Evolutionary conservation across 2,113 vertebrate genomes (phyloP).

Genomic region (Irena cyanogastra): DNA sequence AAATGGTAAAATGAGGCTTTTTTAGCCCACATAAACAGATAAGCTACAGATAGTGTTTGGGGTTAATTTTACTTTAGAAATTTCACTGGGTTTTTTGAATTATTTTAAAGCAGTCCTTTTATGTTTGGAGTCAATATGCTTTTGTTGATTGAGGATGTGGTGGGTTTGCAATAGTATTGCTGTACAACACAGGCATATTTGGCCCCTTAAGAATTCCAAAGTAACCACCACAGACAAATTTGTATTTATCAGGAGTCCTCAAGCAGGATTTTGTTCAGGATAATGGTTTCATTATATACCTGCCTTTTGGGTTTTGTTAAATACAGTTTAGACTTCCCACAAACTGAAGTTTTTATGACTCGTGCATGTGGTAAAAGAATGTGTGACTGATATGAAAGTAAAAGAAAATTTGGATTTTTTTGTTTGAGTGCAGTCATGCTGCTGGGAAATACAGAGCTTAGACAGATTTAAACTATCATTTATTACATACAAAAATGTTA

Average conservation of each 20-base stretch:
- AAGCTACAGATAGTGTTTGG: neutral
- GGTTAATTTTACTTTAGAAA: neutral
- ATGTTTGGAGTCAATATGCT: neutral
- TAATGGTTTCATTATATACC: neutral
- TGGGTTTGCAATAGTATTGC: neutral
- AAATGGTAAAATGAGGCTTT: slow-evolving; percentile 80
- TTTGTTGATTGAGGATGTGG: neutral
- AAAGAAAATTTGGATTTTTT: neutral
- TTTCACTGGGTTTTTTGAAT: neutral
- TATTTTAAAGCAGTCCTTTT: neutral
- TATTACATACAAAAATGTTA: neutral
- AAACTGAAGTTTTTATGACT: neutral
- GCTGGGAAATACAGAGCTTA: neutral
- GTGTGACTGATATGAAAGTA: neutral
- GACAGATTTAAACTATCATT: neutral
- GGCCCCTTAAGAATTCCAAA: neutral
- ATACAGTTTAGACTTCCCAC: neutral
- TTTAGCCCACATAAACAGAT: neutral
- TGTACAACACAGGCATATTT: neutral
- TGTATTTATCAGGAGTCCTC: neutral
- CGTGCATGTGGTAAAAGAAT: neutral
- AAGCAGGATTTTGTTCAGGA: neutral
- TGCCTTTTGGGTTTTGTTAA: neutral
- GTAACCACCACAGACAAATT: neutral
- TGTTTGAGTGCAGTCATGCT: neutral